Base-by-base conservation (phyloP, 23 tunicate genomes). In the Phallusia fumigata region DNA sequence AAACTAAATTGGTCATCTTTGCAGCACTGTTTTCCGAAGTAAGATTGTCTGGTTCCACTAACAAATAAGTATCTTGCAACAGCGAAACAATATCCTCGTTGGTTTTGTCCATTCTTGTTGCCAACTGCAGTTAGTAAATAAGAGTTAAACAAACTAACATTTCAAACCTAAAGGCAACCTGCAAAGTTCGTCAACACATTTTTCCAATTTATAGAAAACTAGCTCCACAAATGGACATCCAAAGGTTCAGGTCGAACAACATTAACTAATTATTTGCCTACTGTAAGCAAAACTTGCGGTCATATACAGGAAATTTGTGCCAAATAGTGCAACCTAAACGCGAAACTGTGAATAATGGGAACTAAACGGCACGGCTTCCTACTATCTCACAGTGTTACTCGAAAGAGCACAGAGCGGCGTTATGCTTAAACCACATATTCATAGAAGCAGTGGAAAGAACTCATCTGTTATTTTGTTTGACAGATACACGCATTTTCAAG, bases 401-500 rank as follows among this genome's bases (percentile, higher is more conserved):
- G 47, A 40, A 10, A 3, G 5, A 40, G 10, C 47, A 6, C 69
- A 13, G 3, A 58, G 28, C 1, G 69, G 69, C 69, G 28, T 6
- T 5, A 21, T 58, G 69, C 28, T 58, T 58, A 58, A 6, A 21
- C 28, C 16, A 13, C 69, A 21, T 24, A 6, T 24, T 2, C 26
- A 58, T 6, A 58, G 26, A 58, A 58, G 13, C 26, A 13, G 47
- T 10, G 13, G 13, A 11, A 58, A 8, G 5, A 58, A 58, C 69
- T 58, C 28, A 58, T 58, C 16, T 58, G 26, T 21, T 58, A 6
- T 58, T 58, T n/a, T n/a, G n/a, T n/a, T n/a, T n/a, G 83, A 51
- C 82, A 92, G 97, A 44, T 92, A 92, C 50, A 22, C 22, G 22
- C 88, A 80, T 74, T 92, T 92, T 52, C 97, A 87, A 80, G 90